Evolutionary conservation across 2,113 vertebrate genomes (phyloP).

Genomic region (Orientallactaga bullata): DNA sequence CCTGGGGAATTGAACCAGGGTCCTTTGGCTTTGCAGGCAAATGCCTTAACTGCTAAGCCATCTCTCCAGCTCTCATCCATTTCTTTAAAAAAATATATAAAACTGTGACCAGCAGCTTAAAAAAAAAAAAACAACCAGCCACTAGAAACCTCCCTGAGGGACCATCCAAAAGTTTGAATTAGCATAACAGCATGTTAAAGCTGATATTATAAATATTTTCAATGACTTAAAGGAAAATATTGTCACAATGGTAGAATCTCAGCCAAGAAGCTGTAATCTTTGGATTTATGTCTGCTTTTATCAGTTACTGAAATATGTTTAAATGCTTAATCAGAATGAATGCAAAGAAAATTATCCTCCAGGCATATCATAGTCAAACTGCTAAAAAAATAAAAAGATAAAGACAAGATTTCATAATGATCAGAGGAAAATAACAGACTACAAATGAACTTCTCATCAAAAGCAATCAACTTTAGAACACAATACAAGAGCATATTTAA

Average conservation of each 20-base stretch:
- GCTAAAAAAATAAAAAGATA: neutral
- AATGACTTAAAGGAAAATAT: constrained; percentile 51
- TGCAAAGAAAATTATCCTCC: neutral
- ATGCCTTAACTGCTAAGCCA: no score
- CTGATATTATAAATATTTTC: neutral
- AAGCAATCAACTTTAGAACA: neutral
- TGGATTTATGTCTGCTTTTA: neutral
- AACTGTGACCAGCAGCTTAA: neutral
- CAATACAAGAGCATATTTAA: neutral
- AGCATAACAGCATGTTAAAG: neutral
- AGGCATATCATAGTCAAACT: neutral
- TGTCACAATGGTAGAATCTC: neutral
- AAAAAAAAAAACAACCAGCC: neutral
- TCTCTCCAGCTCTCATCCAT: no score
- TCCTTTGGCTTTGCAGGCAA: no score
- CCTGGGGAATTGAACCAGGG: no score
- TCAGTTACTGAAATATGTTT: neutral
- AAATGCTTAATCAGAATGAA: neutral
- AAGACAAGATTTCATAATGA: neutral
- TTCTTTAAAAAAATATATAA: neutral
- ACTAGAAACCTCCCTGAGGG: neutral
- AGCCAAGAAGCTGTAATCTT: neutral
- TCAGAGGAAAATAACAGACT: neutral
- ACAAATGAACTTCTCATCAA: neutral
- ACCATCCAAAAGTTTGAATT: neutral